Evolutionary conservation across 2,797 vertebrate genomes (phyloP).

Genomic region (Labroides dimidiatus): DNA sequence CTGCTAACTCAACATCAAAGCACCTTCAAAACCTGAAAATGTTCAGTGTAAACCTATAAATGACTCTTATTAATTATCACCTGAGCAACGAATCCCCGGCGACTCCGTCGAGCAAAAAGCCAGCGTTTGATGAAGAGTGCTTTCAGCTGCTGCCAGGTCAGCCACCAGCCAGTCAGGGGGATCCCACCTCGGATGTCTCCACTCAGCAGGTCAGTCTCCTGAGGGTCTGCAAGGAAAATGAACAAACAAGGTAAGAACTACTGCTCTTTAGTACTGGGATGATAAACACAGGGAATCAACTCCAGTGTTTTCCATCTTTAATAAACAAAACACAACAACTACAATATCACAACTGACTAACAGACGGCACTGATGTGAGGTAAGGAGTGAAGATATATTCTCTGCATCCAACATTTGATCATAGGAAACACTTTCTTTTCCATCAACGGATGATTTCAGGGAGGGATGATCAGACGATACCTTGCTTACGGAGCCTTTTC

Average conservation of each 20-base stretch:
- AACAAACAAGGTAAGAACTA: neutral
- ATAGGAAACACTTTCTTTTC: neutral
- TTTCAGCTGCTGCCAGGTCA: constrained; percentile 87
- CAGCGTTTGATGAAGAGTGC: constrained; percentile 91
- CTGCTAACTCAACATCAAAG: no score
- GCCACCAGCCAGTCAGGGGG: constrained; percentile 79
- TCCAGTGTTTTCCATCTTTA: neutral
- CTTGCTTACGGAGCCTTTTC: constrained; percentile 78
- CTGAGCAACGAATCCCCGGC: constrained; percentile 88
- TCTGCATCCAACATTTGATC: neutral
- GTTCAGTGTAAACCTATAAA: no score
- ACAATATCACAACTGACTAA: neutral
- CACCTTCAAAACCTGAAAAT: no score
- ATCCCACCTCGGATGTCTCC: constrained; percentile 54
- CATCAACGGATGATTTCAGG: neutral
- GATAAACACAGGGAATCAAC: neutral
- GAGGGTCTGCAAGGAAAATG: constrained; percentile 66
- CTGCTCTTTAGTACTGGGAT: neutral
- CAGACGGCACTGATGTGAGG: neutral
- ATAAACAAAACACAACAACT: neutral
- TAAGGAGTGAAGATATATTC: neutral
- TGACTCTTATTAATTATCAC: constrained; percentile 34
- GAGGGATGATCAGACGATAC: constrained; percentile 58
- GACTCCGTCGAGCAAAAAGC: constrained; percentile 88
- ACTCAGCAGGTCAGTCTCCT: constrained; percentile 83